phyloP scores from a whole-genome alignment of 1,140 invertebrate genomes.

The Brachionus manjavacas region DNA sequence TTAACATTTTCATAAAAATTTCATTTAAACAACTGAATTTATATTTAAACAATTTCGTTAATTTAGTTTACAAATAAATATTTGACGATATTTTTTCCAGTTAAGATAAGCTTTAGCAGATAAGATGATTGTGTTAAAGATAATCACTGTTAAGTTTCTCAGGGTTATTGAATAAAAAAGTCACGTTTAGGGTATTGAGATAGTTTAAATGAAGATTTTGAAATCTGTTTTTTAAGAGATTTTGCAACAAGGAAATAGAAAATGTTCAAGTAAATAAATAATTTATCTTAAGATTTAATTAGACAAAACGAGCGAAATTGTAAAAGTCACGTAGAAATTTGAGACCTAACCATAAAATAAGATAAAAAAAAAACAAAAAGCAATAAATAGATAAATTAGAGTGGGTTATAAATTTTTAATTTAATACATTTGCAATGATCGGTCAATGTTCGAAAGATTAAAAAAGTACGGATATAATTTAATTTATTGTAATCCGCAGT shows the following conservation, averaged over 20 bases:
- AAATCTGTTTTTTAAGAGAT: neutral
- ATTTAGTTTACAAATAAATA: neutral
- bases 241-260: neutral
- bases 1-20: no score
- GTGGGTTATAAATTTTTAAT: neutral
- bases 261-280: conserved; percentile 6
- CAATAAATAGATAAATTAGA: conserved; percentile 6
- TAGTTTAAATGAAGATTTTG: neutral
- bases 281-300: conserved; percentile 5
- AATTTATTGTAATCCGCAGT: neutral
- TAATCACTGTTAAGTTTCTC: neutral
- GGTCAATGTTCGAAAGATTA: neutral
- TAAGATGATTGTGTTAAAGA: neutral
- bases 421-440: neutral
- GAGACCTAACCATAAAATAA: neutral
- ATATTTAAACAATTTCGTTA: neutral
- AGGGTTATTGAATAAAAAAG: conserved; percentile 15
- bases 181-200: neutral
- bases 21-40: no score
- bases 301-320: neutral
- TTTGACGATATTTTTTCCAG: neutral
- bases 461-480: neutral
- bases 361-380: neutral
- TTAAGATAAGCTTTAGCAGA: neutral
- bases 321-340: conserved; percentile 23